These are phyloP conservation scores for Ochotona princeps DNA, from an alignment of 2,113 vertebrate species.

Conservation along the genomic window DNA sequence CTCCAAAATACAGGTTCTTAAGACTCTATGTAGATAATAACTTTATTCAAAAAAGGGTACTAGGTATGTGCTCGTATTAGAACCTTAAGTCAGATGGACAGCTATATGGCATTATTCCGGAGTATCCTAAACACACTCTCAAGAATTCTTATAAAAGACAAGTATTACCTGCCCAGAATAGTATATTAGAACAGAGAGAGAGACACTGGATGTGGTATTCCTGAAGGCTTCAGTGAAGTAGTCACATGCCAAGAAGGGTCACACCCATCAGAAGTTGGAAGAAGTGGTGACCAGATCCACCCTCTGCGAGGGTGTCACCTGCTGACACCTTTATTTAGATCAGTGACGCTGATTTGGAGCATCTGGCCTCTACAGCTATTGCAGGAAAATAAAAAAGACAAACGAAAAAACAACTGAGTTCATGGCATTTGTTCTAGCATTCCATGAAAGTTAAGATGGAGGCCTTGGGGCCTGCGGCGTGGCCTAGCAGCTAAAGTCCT, in stretches of 20 bases:
- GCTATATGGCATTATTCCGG: background rate
- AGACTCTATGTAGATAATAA: background rate
- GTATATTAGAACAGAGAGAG: background rate
- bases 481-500: no score
- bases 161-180: background rate
- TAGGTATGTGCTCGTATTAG: background rate
- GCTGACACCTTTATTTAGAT: background rate
- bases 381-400: background rate
- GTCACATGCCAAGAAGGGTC: background rate
- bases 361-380: background rate
- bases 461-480: no score
- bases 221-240: background rate
- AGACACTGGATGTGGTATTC: background rate
- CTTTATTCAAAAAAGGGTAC: background rate
- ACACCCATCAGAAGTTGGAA: background rate
- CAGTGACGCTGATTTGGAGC: no score
- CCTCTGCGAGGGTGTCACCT: rapidly evolving
- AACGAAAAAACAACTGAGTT: background rate
- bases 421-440: background rate
- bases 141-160: background rate
- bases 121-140: background rate
- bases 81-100: background rate
- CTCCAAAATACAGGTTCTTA: background rate
- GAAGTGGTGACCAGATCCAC: background rate
- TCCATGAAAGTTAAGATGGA: background rate